phyloP scores from a whole-genome alignment of 2,888 invertebrate species.

The Eupeodes luniger region DNA sequence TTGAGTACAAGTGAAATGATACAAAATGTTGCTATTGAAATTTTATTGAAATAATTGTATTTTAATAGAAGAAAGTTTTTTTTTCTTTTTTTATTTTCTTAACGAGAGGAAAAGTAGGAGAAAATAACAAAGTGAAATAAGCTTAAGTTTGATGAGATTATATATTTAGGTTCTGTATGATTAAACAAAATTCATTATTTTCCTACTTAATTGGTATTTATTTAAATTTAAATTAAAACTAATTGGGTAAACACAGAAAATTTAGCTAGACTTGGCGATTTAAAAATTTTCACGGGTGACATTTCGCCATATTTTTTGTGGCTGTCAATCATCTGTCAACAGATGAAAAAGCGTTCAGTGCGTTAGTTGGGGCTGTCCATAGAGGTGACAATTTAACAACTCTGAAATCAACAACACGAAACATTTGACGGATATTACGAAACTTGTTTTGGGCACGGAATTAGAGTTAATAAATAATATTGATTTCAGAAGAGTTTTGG shows the following conservation, averaged over 20 bases:
- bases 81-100: background rate
- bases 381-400: background rate
- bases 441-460: too few species aligned
- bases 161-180: background rate
- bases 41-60: constrained; percentile 35
- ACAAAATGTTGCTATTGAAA: constrained; percentile 17
- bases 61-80: constrained; percentile 20
- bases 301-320: constrained; percentile 55
- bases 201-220: constrained; percentile 34
- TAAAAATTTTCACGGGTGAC: constrained; percentile 73
- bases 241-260: constrained; percentile 69
- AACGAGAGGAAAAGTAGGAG: background rate
- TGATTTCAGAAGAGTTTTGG: too few species aligned
- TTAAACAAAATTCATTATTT: constrained; percentile 17
- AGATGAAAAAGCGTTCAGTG: constrained; percentile 19
- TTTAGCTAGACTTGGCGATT: constrained; percentile 56
- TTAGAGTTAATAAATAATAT: too few species aligned
- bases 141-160: background rate
- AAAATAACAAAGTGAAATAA: background rate
- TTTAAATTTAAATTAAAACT: constrained; percentile 54
- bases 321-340: constrained; percentile 45
- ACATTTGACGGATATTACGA: too few species aligned
- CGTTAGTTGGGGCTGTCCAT: background rate
- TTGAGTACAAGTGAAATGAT: constrained; percentile 5
- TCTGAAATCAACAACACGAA: too few species aligned